These are phyloP conservation scores for Erebia ligea DNA, from an alignment of 2,888 invertebrate species.

Conservation along the genomic window DNA sequence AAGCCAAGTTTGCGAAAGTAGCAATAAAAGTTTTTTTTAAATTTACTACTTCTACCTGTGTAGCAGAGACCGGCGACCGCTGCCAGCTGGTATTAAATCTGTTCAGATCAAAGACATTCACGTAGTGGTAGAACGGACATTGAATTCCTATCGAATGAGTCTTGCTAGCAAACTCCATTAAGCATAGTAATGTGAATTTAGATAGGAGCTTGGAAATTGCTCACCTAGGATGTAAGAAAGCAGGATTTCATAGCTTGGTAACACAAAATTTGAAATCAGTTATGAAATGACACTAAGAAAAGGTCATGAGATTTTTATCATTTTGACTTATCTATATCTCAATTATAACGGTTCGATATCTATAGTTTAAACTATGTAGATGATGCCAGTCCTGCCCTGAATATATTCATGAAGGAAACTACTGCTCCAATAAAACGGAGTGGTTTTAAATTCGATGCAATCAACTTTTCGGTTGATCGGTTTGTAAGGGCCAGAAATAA, in stretches of 20 bases:
- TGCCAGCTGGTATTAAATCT: slow-evolving; percentile 41
- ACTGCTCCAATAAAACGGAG: background rate
- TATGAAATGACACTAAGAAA: background rate
- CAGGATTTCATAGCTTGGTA: no score
- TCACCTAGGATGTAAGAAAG: no score
- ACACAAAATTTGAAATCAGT: no score
- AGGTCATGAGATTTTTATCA: background rate
- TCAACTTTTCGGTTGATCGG: background rate
- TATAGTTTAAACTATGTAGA: background rate
- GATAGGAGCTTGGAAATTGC: no score
- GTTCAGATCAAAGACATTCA: slow-evolving; percentile 32
- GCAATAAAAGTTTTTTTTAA: slow-evolving; percentile 20
- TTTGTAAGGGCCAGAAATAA: background rate
- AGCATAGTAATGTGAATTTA: no score
- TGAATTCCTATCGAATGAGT: no score
- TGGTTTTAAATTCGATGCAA: background rate
- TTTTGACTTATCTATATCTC: no score
- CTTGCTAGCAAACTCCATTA: no score
- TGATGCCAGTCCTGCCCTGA: slow-evolving; percentile 1
- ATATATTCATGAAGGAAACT: slow-evolving; percentile 32
- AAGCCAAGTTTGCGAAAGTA: slow-evolving; percentile 22
- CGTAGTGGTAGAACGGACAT: background rate
- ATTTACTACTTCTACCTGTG: slow-evolving; percentile 5
- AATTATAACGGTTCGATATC: background rate
- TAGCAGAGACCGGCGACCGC: slow-evolving; percentile 22